Conservation (phyloP, 2,888 invertebrate species). For the Sarcophaga variegata region DNA sequence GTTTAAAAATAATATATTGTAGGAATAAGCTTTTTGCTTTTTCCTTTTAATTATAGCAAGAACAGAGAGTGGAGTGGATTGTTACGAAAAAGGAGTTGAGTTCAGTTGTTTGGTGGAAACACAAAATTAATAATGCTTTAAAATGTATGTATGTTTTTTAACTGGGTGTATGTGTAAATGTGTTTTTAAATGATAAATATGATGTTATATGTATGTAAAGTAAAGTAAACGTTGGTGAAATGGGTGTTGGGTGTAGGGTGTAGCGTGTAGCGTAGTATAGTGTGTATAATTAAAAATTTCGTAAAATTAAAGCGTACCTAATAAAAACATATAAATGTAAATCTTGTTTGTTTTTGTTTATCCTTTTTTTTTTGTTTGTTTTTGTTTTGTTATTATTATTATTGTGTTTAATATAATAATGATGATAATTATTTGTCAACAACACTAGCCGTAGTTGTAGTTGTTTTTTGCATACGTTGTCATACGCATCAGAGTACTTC, state of each 20-base stretch:
- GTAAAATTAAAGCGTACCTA: constrained; percentile 66
- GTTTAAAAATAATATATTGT: background rate
- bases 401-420: constrained; percentile 69
- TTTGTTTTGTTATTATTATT: constrained; percentile 72
- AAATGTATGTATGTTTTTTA: background rate
- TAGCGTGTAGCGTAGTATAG: background rate
- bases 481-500: constrained; percentile 80
- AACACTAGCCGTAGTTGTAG: constrained; percentile 69
- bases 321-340: constrained; percentile 62
- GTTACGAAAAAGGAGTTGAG: background rate
- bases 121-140: too few relatives aligned
- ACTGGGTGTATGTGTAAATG: background rate
- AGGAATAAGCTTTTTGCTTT: background rate
- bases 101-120: too few relatives aligned
- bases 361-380: background rate
- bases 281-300: constrained; percentile 59
- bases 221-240: too few relatives aligned
- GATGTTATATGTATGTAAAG: too few relatives aligned
- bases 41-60: background rate
- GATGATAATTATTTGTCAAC: constrained; percentile 73
- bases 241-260: constrained; percentile 58
- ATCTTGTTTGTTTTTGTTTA: constrained; percentile 46
- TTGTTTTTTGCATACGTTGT: constrained; percentile 44
- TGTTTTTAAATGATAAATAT: background rate
- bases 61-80: constrained; percentile 33